Conservation (phyloP, 2,888 invertebrate genomes). For the Apantesis nais region DNA sequence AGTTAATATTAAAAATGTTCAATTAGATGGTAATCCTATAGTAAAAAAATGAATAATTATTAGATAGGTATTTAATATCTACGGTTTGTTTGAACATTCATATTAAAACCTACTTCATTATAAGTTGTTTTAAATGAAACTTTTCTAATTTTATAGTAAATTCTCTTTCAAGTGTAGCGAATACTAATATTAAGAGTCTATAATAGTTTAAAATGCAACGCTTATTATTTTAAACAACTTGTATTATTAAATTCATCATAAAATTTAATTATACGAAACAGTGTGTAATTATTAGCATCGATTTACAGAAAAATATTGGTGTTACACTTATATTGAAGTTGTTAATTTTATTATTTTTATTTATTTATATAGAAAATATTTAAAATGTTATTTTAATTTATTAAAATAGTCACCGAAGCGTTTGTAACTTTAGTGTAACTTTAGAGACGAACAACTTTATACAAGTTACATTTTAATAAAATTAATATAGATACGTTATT, state of each 20-base stretch:
- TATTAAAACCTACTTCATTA: constrained; percentile 38
- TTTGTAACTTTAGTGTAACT: constrained; percentile 34
- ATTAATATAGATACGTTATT: constrained; percentile 32
- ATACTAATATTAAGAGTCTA: constrained; percentile 33
- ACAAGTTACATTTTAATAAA: constrained; percentile 40
- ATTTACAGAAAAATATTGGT: constrained; percentile 48
- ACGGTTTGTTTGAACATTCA: constrained; percentile 47
- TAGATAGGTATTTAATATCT: constrained; percentile 25
- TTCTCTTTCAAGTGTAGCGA: constrained; percentile 32
- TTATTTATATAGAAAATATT: constrained; percentile 37
- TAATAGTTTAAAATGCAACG: constrained; percentile 42
- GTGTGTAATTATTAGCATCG: constrained; percentile 24
- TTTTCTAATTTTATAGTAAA: constrained; percentile 18
- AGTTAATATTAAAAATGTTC: constrained; percentile 39
- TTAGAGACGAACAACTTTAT: constrained; percentile 26
- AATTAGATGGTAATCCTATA: constrained; percentile 43
- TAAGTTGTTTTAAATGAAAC: constrained; percentile 44
- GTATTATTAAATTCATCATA: constrained; percentile 24
- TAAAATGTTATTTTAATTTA: constrained; percentile 37
- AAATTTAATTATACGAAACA: constrained; percentile 33
- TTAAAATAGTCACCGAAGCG: constrained; percentile 44
- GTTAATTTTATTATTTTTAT: constrained; percentile 36
- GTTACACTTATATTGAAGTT: constrained; percentile 33
- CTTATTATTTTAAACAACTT: constrained; percentile 31
- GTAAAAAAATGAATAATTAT: constrained; percentile 39